phyloP scores from a whole-genome alignment of 2,113 vertebrate species.

The Aphelocoma coerulescens region DNA sequence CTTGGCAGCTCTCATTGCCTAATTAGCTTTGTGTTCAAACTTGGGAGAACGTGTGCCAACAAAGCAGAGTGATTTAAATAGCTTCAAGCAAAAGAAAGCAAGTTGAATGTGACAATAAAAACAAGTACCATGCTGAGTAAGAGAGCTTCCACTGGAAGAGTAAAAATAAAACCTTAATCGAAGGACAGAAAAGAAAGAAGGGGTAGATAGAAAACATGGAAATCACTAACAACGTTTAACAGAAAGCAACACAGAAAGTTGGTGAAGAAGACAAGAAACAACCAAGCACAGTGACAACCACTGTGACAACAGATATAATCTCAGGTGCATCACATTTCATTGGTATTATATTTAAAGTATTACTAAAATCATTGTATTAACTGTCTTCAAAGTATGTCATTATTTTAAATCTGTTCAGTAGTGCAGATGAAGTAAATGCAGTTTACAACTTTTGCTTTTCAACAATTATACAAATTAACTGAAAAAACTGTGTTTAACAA shows the following conservation, averaged over 20 bases:
- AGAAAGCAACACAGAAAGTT: background rate
- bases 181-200: background rate
- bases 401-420: background rate
- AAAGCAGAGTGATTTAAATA: background rate
- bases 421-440: background rate
- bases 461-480: background rate
- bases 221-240: background rate
- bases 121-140: background rate
- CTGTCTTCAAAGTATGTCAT: accelerated
- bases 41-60: background rate
- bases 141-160: background rate
- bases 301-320: background rate
- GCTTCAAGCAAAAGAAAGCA: background rate
- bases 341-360: background rate
- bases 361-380: background rate
- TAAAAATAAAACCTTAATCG: background rate
- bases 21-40: background rate
- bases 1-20: background rate
- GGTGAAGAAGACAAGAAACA: background rate
- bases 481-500: background rate
- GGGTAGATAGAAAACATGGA: background rate
- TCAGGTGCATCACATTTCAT: background rate
- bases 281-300: background rate
- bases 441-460: background rate
- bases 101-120: background rate